These are phyloP conservation scores for Batillaria attramentaria DNA, from an alignment of 1,140 invertebrate species.

Conservation along the genomic window DNA sequence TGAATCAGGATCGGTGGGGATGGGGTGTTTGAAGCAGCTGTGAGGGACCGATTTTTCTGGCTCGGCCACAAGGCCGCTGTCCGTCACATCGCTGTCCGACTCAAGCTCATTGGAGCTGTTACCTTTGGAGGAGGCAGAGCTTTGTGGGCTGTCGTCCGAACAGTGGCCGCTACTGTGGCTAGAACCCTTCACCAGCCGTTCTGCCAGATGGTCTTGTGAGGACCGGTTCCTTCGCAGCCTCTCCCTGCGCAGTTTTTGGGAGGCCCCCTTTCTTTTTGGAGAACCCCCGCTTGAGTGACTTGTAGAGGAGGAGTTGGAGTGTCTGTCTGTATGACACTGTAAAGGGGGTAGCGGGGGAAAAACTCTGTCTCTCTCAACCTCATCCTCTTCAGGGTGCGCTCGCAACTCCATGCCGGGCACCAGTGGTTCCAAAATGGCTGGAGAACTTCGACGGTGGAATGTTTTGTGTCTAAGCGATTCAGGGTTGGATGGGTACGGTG, in stretches of 20 bases:
- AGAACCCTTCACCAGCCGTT: background rate
- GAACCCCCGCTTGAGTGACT: background rate
- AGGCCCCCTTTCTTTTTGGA: background rate
- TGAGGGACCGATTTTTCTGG: background rate
- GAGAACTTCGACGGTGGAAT: constrained; percentile 29
- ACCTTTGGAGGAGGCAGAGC: constrained; percentile 1
- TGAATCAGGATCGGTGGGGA: background rate
- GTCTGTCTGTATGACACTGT: background rate
- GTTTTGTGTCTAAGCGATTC: constrained; percentile 7
- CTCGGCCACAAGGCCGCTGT: constrained; percentile 27
- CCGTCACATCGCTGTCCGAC: constrained; percentile 27
- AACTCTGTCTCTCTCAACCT: background rate
- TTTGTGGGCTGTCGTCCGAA: constrained; percentile 25
- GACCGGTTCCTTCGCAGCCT: constrained; percentile 13
- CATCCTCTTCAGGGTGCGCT: background rate
- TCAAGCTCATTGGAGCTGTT: constrained; percentile 27
- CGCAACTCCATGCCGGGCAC: constrained; percentile 12
- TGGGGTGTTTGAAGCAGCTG: constrained; percentile 24
- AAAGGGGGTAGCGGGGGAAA: background rate
- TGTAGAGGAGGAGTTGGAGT: constrained; percentile 26
- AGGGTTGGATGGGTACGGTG: background rate
- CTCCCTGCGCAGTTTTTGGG: constrained; percentile 6
- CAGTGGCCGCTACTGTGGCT: constrained; percentile 30
- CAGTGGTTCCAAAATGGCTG: constrained; percentile 24
- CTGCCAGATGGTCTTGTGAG: constrained; percentile 12